Conservation (phyloP, 1,140 invertebrate genomes). For the Ceratosolen solmsi region DNA sequence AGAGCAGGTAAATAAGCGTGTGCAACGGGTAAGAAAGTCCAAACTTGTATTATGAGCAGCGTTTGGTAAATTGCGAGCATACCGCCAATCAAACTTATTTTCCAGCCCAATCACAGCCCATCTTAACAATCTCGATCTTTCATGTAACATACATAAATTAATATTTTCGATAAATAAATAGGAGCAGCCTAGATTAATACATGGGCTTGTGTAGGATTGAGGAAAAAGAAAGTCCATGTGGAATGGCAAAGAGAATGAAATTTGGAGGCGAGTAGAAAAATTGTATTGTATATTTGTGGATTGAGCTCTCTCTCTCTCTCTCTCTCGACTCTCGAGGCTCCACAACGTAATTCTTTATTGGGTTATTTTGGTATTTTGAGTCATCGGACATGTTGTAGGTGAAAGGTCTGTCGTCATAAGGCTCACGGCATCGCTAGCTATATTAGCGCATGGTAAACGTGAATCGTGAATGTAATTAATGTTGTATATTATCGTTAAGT, state of each 20-base stretch:
- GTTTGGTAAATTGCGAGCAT: not conserved
- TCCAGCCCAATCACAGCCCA: conserved; percentile 22
- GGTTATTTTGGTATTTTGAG: conserved; percentile 45
- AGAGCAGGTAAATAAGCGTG: conserved; percentile 72
- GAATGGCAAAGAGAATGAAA: too few species aligned
- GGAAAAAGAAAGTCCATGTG: not conserved
- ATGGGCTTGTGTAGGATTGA: not conserved
- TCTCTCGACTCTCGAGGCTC: not conserved
- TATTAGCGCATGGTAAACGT: not conserved
- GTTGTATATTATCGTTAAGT: not conserved
- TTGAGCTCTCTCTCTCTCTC: not conserved
- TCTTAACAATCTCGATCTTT: conserved; percentile 41
- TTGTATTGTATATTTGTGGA: too few species aligned
- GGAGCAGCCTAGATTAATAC: not conserved
- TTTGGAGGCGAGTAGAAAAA: too few species aligned
- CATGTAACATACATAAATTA: conserved; percentile 18
- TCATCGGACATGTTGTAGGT: conserved; percentile 33
- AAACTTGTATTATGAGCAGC: not conserved
- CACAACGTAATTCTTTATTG: not conserved
- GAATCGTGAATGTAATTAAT: conserved; percentile 38
- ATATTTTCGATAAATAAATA: conserved; percentile 38
- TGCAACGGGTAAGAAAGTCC: not conserved
- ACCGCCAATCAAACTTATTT: not conserved
- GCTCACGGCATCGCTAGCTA: not conserved
- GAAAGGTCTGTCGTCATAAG: conserved; percentile 39